Evolutionary conservation across 2,888 invertebrate genomes (phyloP).

Genomic region (Microplitis manilae): DNA sequence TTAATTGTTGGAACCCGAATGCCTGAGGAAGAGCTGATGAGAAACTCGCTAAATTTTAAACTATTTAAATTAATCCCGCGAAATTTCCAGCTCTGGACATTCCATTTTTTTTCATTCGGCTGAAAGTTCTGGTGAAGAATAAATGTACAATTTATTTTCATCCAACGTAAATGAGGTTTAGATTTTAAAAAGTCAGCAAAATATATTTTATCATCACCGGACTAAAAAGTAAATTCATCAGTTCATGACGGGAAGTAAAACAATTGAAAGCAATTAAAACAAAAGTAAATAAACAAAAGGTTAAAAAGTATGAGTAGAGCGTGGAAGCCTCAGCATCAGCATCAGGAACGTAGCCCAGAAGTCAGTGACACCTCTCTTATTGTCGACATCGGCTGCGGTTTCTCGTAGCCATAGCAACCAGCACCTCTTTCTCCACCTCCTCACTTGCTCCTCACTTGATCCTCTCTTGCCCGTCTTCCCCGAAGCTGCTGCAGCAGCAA

Average conservation of each 20-base stretch:
- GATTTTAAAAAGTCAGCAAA: too few relatives aligned
- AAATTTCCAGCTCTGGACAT: too few relatives aligned
- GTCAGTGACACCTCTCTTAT: constrained; percentile 71
- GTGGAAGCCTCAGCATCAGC: constrained; percentile 43
- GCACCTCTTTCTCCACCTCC: constrained; percentile 55
- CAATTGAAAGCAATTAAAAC: not conserved
- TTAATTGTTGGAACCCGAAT: constrained; percentile 54
- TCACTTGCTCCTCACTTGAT: constrained; percentile 37
- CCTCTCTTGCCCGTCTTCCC: constrained; percentile 21
- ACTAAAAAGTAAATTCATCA: too few relatives aligned
- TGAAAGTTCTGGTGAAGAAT: too few relatives aligned
- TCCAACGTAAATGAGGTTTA: too few relatives aligned
- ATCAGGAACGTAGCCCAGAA: constrained; percentile 58
- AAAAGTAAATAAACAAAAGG: not conserved
- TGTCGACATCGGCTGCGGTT: constrained; percentile 66
- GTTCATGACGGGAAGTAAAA: too few relatives aligned
- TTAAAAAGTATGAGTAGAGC: constrained; percentile 30
- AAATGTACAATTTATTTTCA: too few relatives aligned
- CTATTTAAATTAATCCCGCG: too few relatives aligned
- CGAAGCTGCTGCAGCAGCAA: not conserved
- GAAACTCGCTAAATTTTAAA: not conserved
- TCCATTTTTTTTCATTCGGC: too few relatives aligned
- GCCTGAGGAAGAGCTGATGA: constrained; percentile 47
- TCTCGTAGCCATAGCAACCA: constrained; percentile 70
- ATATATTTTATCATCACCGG: too few relatives aligned